Evolutionary conservation across 1,140 invertebrate genomes (phyloP).

Genomic region (Neodiprion pinetum): DNA sequence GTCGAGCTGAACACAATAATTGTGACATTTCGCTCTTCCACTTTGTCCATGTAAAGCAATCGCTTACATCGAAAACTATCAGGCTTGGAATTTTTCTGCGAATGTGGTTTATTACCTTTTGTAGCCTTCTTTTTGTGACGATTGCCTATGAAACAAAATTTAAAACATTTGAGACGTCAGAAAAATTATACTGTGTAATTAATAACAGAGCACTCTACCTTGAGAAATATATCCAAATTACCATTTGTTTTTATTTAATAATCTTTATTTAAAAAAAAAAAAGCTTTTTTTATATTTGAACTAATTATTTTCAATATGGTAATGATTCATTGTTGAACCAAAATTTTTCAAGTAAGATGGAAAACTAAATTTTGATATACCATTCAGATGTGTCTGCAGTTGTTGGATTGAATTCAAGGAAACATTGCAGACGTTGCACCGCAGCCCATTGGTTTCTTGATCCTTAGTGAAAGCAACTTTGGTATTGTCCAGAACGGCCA

Average conservation of each 20-base stretch:
- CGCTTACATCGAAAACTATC: constrained; percentile 44
- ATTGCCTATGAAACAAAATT: constrained; percentile 47
- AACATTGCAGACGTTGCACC: constrained; percentile 62
- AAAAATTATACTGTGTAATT: constrained; percentile 9
- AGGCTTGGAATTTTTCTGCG: constrained; percentile 40
- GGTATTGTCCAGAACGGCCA: constrained; percentile 56
- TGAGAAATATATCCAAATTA: constrained; percentile 5
- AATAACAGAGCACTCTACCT: constrained; percentile 14
- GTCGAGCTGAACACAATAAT: constrained; percentile 44
- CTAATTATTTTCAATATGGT: neutral
- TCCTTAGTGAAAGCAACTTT: constrained; percentile 58
- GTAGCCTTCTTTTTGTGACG: constrained; percentile 58
- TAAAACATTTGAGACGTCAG: constrained; percentile 15
- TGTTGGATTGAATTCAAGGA: constrained; percentile 63
- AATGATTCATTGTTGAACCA: too few relatives aligned
- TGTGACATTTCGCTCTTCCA: constrained; percentile 44
- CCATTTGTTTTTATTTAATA: constrained; percentile 10
- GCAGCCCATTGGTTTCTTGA: constrained; percentile 57
- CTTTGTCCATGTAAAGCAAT: constrained; percentile 41
- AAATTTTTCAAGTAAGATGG: too few relatives aligned
- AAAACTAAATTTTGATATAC: constrained; percentile 37
- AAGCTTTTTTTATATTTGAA: constrained; percentile 14
- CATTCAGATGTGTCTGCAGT: constrained; percentile 63
- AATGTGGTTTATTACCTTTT: constrained; percentile 56
- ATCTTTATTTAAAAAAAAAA: neutral